Evolutionary conservation across 2,888 invertebrate species (phyloP).

Genomic region (Chymomyza procnemis): DNA sequence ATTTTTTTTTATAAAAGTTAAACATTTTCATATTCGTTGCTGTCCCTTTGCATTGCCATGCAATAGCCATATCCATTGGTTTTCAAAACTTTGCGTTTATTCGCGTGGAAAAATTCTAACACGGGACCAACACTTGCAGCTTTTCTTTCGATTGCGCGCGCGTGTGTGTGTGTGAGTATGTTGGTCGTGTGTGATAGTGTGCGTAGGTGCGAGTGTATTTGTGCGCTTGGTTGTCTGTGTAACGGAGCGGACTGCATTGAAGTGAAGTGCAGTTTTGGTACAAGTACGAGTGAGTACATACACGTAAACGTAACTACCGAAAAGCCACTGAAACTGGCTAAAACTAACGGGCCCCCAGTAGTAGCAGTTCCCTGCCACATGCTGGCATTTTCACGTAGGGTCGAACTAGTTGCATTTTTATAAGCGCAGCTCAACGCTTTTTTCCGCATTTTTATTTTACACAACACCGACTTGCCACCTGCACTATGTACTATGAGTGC

Average conservation of each 20-base stretch:
- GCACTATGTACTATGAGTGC: neutral
- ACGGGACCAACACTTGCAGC: neutral
- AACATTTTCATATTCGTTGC: constrained; percentile 16
- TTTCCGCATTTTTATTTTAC: constrained; percentile 43
- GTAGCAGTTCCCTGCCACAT: constrained; percentile 16
- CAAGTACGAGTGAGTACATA: neutral
- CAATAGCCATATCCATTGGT: constrained; percentile 40
- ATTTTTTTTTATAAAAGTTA: constrained; percentile 1
- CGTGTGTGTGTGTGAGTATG: constrained; percentile 4
- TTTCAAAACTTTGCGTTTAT: constrained; percentile 48
- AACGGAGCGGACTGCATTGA: constrained; percentile 24
- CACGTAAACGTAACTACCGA: neutral
- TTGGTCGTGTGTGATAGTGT: constrained; percentile 16
- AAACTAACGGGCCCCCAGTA: too few species aligned
- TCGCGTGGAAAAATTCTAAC: constrained; percentile 30
- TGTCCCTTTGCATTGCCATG: neutral
- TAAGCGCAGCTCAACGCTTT: constrained; percentile 47
- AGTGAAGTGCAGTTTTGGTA: constrained; percentile 25
- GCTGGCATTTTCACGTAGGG: constrained; percentile 31
- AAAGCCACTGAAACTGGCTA: neutral
- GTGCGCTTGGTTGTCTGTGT: constrained; percentile 10
- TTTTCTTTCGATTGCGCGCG: constrained; percentile 13
- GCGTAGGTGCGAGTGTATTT: neutral
- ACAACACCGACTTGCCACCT: neutral
- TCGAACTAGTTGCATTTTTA: constrained; percentile 68